Conservation (phyloP, 2,797 vertebrate genomes). For the Setipinna tenuifilis region DNA sequence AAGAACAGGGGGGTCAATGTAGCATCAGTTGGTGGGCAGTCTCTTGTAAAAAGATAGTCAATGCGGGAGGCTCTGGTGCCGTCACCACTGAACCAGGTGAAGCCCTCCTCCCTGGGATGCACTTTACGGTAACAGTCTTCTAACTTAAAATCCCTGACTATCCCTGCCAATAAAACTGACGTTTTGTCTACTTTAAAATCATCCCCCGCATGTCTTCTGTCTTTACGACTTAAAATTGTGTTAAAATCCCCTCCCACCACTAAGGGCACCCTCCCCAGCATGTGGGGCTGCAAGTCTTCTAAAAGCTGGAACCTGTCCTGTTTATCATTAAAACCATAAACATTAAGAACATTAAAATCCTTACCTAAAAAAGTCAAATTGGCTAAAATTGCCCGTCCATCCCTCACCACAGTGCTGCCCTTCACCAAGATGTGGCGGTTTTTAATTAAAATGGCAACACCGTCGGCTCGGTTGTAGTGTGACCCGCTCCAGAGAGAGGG, state of each 20-base stretch:
- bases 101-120: constrained; percentile 14
- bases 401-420: constrained; percentile 51
- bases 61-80: constrained; percentile 38
- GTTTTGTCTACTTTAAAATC: constrained; percentile 46
- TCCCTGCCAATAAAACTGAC: neutral
- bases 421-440: constrained; percentile 36
- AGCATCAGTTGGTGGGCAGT: constrained; percentile 31
- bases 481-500: constrained; percentile 40
- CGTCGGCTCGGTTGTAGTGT: neutral
- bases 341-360: constrained; percentile 43
- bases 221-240: neutral
- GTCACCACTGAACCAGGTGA: constrained; percentile 53
- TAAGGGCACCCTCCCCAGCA: constrained; percentile 26
- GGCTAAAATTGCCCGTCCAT: constrained; percentile 45
- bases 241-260: neutral
- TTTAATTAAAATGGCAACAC: constrained; percentile 52
- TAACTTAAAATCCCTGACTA: constrained; percentile 46
- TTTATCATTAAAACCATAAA: constrained; percentile 39
- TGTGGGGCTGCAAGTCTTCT: constrained; percentile 51
- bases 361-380: constrained; percentile 30
- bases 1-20: too few relatives aligned
- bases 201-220: neutral
- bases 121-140: neutral
- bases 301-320: constrained; percentile 44
- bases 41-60: constrained; percentile 23